phyloP scores from a whole-genome alignment of 2,888 invertebrate genomes.

The Odontothrips loti region DNA sequence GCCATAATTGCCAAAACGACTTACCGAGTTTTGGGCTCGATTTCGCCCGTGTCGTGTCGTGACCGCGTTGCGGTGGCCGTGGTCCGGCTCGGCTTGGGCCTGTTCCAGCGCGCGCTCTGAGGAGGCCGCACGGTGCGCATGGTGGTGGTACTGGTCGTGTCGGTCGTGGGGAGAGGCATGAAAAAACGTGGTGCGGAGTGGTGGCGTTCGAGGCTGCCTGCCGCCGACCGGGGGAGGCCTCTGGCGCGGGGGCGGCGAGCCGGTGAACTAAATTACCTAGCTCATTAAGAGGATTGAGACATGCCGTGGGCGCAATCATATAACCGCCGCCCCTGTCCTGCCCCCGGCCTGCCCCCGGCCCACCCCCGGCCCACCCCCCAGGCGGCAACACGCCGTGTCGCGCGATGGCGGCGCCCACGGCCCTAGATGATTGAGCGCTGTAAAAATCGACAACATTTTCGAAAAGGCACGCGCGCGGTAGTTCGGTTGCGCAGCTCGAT shows the following conservation, averaged over 20 bases:
- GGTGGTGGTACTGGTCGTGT: too few relatives aligned
- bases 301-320: slow-evolving; percentile 19
- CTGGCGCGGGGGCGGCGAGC: not conserved
- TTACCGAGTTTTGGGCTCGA: too few relatives aligned
- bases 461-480: slow-evolving; percentile 3
- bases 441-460: slow-evolving; percentile 21
- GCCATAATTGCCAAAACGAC: too few relatives aligned
- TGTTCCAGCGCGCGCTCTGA: too few relatives aligned
- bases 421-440: slow-evolving; percentile 2
- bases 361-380: not conserved
- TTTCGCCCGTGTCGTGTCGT: too few relatives aligned
- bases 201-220: not conserved
- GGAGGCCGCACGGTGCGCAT: too few relatives aligned
- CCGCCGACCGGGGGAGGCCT: not conserved
- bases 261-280: not conserved
- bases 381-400: not conserved
- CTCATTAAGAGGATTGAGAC: slow-evolving; percentile 20
- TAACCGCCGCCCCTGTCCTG: not conserved
- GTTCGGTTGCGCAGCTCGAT: not conserved
- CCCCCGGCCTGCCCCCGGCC: too few relatives aligned
- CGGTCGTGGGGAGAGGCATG: not conserved
- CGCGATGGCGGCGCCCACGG: not conserved
- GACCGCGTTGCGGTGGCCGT: too few relatives aligned
- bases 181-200: not conserved
- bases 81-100: too few relatives aligned